Conservation (phyloP, 2,888 invertebrate species). For the Apodemia duryi region DNA sequence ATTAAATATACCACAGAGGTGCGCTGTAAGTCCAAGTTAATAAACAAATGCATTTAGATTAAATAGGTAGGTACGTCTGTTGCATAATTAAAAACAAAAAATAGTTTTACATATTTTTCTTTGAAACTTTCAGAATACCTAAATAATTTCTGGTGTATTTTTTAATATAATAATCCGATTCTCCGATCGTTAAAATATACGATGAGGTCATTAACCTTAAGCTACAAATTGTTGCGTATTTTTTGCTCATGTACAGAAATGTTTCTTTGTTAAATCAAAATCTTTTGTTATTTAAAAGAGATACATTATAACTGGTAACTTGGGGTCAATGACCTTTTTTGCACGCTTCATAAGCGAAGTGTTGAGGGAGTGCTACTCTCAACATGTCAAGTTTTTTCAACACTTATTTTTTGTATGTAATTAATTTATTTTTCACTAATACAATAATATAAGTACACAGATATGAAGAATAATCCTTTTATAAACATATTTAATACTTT, state of each 20-base stretch:
- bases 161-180: not conserved
- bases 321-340: not conserved
- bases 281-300: too few relatives aligned
- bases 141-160: not conserved
- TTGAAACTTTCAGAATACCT: not conserved
- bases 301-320: not conserved
- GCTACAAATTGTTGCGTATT: not conserved
- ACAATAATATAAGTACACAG: too few relatives aligned
- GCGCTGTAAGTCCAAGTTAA: not conserved
- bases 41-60: constrained; percentile 13
- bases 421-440: too few relatives aligned
- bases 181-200: not conserved
- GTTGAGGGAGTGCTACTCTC: too few relatives aligned
- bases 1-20: not conserved
- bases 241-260: not conserved
- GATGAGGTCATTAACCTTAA: not conserved
- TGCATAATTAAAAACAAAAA: not conserved
- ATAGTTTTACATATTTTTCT: not conserved
- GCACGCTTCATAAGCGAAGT: too few relatives aligned
- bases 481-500: too few relatives aligned
- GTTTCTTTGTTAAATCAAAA: not conserved
- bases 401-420: too few relatives aligned
- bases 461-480: too few relatives aligned
- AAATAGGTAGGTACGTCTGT: constrained; percentile 10
- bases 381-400: too few relatives aligned